Conservation (phyloP, 1,140 invertebrate genomes). For the Listronotus oregonensis region DNA sequence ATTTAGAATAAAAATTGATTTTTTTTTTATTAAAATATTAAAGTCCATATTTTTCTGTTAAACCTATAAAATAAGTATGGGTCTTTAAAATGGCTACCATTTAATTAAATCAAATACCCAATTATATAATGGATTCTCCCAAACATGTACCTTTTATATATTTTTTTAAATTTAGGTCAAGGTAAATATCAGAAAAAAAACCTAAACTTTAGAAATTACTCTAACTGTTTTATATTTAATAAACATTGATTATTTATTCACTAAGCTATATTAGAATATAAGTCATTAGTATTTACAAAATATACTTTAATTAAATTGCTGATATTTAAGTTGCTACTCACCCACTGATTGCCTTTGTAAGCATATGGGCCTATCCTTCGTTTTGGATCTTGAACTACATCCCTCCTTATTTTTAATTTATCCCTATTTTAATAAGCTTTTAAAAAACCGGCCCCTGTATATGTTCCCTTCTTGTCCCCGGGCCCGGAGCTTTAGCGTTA, state of each 20-base stretch:
- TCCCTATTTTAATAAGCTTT: constrained; percentile 90
- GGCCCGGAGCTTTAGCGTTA: constrained; percentile 74
- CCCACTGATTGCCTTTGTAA: constrained; percentile 85
- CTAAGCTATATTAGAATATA: neutral
- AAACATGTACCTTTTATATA: too few relatives aligned
- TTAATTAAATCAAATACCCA: too few relatives aligned
- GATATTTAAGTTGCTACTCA: constrained; percentile 51
- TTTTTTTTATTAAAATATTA: too few relatives aligned
- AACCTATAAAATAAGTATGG: too few relatives aligned
- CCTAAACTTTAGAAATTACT: too few relatives aligned
- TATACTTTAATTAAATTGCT: neutral
- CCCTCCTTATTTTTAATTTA: constrained; percentile 77
- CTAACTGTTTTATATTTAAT: too few relatives aligned
- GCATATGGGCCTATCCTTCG: constrained; percentile 82
- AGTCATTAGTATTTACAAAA: neutral
- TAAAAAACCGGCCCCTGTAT: constrained; percentile 80
- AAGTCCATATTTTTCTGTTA: too few relatives aligned
- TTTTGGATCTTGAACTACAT: constrained; percentile 74
- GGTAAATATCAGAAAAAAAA: too few relatives aligned
- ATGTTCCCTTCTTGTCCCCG: constrained; percentile 75
- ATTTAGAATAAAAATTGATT: too few relatives aligned
- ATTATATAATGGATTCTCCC: too few relatives aligned
- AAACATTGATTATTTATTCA: neutral
- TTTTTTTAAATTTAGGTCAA: too few relatives aligned
- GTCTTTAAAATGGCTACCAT: too few relatives aligned